Conservation (phyloP, 2,888 invertebrate species). For the Anoplius nigerrimus region DNA sequence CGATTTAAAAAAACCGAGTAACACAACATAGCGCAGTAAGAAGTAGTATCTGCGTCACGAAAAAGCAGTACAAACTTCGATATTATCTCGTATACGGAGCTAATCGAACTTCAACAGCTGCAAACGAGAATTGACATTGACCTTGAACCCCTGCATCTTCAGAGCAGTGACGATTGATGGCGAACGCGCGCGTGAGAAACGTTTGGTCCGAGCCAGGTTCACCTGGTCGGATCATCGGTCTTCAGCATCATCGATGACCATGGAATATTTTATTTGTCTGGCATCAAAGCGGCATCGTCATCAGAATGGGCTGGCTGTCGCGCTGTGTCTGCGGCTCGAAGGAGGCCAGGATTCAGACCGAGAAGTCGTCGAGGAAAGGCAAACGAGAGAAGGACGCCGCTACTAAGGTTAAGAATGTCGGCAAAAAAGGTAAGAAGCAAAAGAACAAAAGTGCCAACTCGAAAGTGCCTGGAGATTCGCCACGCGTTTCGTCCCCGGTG, state of each 20-base stretch:
- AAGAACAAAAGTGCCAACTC: neutral
- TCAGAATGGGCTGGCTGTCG: slow-evolving; percentile 38
- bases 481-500: neutral
- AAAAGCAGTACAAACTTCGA: too few relatives aligned
- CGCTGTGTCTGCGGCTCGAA: slow-evolving; percentile 36
- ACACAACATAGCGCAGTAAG: too few relatives aligned
- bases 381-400: slow-evolving; percentile 14
- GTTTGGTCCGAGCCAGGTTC: slow-evolving; percentile 1
- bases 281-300: neutral
- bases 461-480: neutral
- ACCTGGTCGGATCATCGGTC: neutral
- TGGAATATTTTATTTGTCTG: neutral
- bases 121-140: too few relatives aligned
- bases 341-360: neutral
- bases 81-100: too few relatives aligned
- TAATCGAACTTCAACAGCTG: too few relatives aligned
- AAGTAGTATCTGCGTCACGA: too few relatives aligned
- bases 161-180: neutral
- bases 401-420: neutral
- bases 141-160: neutral
- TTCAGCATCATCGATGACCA: neutral
- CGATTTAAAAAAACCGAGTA: too few relatives aligned
- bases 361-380: neutral
- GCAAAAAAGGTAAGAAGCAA: neutral
- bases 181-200: neutral